Base-by-base conservation (phyloP, 2,888 invertebrate species). In the Drosophila kanekoi region DNA sequence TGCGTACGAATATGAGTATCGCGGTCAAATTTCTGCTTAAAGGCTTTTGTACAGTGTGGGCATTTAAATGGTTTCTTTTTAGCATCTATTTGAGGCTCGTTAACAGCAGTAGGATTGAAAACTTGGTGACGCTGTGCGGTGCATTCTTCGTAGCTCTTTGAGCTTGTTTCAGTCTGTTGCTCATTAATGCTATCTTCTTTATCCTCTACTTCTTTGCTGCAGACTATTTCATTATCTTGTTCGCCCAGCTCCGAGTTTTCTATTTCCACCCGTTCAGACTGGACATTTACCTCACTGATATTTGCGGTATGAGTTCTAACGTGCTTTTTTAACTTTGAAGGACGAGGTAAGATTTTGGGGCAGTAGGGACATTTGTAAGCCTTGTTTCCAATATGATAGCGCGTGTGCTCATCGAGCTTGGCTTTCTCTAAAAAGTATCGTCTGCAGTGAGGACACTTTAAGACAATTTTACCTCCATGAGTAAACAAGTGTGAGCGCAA, bases 361-460 rank as follows among this genome's bases (percentile, higher is more conserved):
- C 28, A 28, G 28, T 28, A 2, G 6, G 28, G 28, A 28, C 28
- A 73, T n/a, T 57, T 59, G 33, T 48, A 76, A 10, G 58, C 41
- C 1, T 57, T 44, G 14, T 60, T 65, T 0, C 77, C 64, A 1
- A 16, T 65, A 4, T 73, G 73, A 38, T 59, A 71, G 3, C 59
- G 64, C 40, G 64, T 33, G 13, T 73, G 73, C 20, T 73, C 56
- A 10, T 65, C 65, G 16, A 71, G 45, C 1, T 73, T 59, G 4
- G 48, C 9, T 3, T 37, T 52, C n/a, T 71, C 47, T 41, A 65
- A 60, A 14, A 73, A 73, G 38, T 65, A 76, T 8, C 71, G 33
- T 1, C 60, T 73, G 23, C 73, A 74, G 38, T 74, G 53, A 0
- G 77, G 74, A 18, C 74, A 74, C 16, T 71, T 76, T 2, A 65